Conservation (phyloP, 2,888 invertebrate genomes). For the Dryocosmus kuriphilus region DNA sequence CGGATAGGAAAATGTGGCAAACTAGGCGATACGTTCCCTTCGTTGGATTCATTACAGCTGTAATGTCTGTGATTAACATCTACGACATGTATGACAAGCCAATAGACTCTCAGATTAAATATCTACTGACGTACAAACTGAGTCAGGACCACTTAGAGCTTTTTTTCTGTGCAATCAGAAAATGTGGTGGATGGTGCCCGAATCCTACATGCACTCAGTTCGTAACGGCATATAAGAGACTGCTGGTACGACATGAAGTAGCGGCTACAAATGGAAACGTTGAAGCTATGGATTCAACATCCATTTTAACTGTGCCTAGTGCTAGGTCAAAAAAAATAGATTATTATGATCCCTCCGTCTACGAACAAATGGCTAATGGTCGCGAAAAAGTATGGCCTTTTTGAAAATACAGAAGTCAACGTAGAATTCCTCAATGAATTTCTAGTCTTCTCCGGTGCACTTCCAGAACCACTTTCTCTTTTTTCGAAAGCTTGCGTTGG, state of each 20-base stretch:
- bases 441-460: conserved; percentile 2
- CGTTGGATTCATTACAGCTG: too few relatives aligned
- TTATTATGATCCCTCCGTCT: conserved; percentile 40
- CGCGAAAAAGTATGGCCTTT: conserved; percentile 39
- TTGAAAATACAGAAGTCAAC: conserved; percentile 7
- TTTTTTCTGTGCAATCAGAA: too few relatives aligned
- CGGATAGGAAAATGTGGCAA: too few relatives aligned
- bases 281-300: conserved; percentile 38
- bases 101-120: too few relatives aligned
- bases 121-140: too few relatives aligned
- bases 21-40: too few relatives aligned
- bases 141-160: too few relatives aligned
- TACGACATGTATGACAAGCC: too few relatives aligned
- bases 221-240: conserved; percentile 42
- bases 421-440: conserved; percentile 27
- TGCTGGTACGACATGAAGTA: conserved; percentile 45
- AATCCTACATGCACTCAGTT: too few relatives aligned
- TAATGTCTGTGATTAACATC: too few relatives aligned
- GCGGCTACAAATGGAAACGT: conserved; percentile 40
- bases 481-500: conserved; percentile 45
- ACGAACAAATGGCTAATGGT: conserved; percentile 35
- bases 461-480: conserved; percentile 36
- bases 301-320: conserved; percentile 39
- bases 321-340: conserved; percentile 7
- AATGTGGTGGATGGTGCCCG: too few relatives aligned